Percentiles rank a stretch among this genome's conserved stretches.
phyloP scores from a whole-genome alignment of 2,113 vertebrate species.

The Myanophis thanlyinensis region DNA sequence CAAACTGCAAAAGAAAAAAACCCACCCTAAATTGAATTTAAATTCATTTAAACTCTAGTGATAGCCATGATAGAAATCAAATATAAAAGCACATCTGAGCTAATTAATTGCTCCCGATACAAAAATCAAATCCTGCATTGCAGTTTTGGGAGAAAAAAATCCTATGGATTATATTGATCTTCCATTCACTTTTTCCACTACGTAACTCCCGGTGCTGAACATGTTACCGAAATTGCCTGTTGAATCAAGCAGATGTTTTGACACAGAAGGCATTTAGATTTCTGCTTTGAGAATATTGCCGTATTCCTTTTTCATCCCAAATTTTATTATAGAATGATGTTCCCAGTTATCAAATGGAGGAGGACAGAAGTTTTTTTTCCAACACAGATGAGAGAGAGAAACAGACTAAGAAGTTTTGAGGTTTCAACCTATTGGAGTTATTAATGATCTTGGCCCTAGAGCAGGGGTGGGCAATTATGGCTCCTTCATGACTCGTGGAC shows the following conservation, averaged over 20 bases:
- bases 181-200: background rate
- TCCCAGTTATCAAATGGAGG: background rate
- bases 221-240: background rate
- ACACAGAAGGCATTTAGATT: background rate
- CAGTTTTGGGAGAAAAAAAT: background rate
- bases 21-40: background rate
- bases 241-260: background rate
- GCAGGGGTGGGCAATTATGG: too few species aligned
- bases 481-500: too few species aligned
- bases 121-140: background rate
- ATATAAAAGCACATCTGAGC: background rate
- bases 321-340: background rate
- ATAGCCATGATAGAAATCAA: slow-evolving; percentile 5
- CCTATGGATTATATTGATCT: background rate
- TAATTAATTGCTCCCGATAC: background rate
- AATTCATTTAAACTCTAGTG: background rate
- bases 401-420: background rate
- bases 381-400: background rate
- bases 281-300: background rate
- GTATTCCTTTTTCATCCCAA: background rate
- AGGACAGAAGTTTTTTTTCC: background rate
- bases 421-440: background rate
- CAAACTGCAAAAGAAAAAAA: background rate
- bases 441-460: background rate
- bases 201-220: background rate